Percentiles rank a stretch among this genome's conserved stretches.
phyloP scores from a whole-genome alignment of 2,113 vertebrate genomes.

The Rhizomys pruinosus region DNA sequence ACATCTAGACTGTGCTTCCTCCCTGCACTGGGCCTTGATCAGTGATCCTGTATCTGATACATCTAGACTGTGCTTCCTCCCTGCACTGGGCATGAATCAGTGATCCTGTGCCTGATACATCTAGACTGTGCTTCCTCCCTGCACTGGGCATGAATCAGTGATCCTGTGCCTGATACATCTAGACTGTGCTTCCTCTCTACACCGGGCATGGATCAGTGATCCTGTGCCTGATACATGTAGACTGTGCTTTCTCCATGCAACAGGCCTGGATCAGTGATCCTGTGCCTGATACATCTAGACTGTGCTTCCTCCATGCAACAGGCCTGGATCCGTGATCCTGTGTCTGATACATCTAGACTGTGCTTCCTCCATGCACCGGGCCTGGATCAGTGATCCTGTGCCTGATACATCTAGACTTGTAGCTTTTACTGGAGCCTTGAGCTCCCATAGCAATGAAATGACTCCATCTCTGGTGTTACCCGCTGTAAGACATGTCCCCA shows the following conservation, averaged over 20 bases:
- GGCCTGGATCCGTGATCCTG: neutral
- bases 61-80: neutral
- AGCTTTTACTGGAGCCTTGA: neutral
- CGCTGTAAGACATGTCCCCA: conserved; percentile 59
- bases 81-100: neutral
- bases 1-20: neutral
- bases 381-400: neutral
- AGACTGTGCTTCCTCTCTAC: neutral
- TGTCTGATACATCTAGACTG: neutral
- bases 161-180: neutral
- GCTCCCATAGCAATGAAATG: neutral
- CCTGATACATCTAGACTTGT: neutral
- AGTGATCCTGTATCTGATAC: neutral
- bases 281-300: neutral
- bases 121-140: neutral
- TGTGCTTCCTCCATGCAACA: neutral
- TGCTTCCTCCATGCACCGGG: neutral
- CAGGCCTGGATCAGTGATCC: neutral
- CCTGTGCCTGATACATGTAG: neutral
- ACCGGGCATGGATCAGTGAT: neutral
- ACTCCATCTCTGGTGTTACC: conserved; percentile 56
- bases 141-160: neutral
- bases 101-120: neutral
- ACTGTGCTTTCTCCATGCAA: neutral
- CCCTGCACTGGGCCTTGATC: neutral